A percentile compares a stretch with the other conserved stretches of the same genome.
These are phyloP conservation scores for Petaurus breviceps DNA, from an alignment of 2,113 vertebrate genomes.

Conservation along the genomic window DNA sequence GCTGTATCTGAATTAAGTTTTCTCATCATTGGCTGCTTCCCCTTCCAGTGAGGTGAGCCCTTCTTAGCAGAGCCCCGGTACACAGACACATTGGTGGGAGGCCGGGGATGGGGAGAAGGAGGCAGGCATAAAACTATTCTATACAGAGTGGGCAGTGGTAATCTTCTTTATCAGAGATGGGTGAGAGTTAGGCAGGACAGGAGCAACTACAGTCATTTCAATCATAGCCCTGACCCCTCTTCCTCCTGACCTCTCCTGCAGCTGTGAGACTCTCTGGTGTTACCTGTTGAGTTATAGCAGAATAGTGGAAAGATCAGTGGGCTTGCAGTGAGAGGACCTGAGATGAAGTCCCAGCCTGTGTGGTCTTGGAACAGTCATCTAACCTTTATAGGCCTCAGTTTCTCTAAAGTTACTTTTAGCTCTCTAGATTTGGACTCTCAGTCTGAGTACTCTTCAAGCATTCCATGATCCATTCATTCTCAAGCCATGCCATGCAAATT, in stretches of 20 bases:
- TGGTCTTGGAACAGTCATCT: neutral
- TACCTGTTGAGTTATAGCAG: neutral
- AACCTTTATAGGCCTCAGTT: neutral
- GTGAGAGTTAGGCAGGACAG: neutral
- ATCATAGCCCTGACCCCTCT: neutral
- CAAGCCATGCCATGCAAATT: neutral
- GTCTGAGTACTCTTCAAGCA: neutral
- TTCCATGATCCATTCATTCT: neutral
- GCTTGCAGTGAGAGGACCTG: neutral
- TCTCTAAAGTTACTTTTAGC: neutral
- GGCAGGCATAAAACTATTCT: neutral
- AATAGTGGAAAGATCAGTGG: neutral
- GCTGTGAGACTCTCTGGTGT: neutral
- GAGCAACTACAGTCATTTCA: neutral
- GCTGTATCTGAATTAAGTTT: neutral
- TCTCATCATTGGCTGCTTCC: neutral
- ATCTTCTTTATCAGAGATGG: neutral
- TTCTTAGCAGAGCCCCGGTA: neutral
- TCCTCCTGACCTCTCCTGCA: neutral
- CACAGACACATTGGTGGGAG: neutral
- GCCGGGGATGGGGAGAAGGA: neutral
- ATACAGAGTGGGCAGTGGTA: neutral
- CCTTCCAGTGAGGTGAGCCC: neutral
- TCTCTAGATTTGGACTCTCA: neutral
- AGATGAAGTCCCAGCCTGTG: neutral